Evolutionary conservation across 2,113 vertebrate genomes (phyloP).

Genomic region (Microcebus griseorufus): DNA sequence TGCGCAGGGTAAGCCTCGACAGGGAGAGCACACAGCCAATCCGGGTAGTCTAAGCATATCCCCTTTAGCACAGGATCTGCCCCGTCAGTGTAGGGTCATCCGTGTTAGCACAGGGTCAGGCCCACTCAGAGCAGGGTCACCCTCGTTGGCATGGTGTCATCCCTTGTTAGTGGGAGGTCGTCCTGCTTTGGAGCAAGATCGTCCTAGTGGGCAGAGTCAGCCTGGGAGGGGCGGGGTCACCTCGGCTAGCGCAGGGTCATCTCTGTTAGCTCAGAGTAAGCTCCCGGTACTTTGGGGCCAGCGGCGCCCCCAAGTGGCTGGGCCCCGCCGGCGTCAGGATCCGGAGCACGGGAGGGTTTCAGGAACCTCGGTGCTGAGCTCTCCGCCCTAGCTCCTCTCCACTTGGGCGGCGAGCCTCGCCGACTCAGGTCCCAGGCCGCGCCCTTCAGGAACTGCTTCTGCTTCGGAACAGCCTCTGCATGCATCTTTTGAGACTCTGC

Average conservation of each 20-base stretch:
- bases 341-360: neutral
- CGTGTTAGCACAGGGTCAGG: neutral
- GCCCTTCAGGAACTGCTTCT: neutral
- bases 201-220: neutral
- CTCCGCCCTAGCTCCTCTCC: neutral
- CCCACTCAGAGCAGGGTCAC: neutral
- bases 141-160: neutral
- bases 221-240: neutral
- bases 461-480: neutral
- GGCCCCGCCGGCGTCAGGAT: neutral
- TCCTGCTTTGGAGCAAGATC: too few species aligned
- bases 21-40: neutral
- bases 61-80: neutral
- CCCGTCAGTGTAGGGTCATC: neutral
- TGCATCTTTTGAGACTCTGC: neutral
- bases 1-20: neutral
- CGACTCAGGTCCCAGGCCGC: neutral
- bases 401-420: rapidly evolving
- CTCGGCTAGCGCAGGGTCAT: neutral
- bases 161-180: neutral
- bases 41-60: neutral
- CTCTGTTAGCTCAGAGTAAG: neutral
- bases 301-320: slow-evolving; percentile 71
- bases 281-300: slow-evolving; percentile 48
- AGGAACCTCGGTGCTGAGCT: neutral